Percentiles rank a stretch among this genome's conserved stretches.
Evolutionary conservation across 2,797 vertebrate species (phyloP).

Genomic region (Rhodeus uyekii): DNA sequence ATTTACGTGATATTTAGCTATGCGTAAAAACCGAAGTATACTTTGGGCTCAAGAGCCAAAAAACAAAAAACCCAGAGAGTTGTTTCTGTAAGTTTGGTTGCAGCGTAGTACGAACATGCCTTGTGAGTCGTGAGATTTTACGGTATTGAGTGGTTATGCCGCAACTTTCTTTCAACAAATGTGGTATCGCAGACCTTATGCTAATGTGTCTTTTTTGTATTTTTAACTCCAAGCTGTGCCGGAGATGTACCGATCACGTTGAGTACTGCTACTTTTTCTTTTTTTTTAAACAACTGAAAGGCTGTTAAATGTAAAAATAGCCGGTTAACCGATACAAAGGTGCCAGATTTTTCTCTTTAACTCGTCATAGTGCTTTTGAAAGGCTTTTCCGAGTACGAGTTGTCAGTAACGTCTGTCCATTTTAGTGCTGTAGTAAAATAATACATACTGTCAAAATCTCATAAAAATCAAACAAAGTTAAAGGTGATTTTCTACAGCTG

Average conservation of each 20-base stretch:
- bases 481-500: neutral
- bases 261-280: slow-evolving; percentile 51
- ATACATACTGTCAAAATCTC: neutral
- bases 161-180: slow-evolving; percentile 11
- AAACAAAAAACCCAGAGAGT: neutral
- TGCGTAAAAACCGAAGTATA: neutral
- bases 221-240: slow-evolving; percentile 29
- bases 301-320: slow-evolving; percentile 77
- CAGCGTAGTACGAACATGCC: neutral
- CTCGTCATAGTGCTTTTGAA: slow-evolving; percentile 66
- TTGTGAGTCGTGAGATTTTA: neutral
- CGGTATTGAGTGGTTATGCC: neutral
- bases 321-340: slow-evolving; percentile 82
- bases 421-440: slow-evolving; percentile 46
- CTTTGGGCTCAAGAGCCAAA: neutral
- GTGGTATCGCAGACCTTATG: neutral
- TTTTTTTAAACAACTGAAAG: slow-evolving; percentile 67
- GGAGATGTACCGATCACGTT: slow-evolving; percentile 63
- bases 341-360: slow-evolving; percentile 77
- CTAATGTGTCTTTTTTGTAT: slow-evolving; percentile 25
- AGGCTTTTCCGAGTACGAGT: slow-evolving; percentile 45
- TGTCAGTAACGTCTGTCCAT: slow-evolving; percentile 64
- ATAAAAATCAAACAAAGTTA: slow-evolving; percentile 10
- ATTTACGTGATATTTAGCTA: neutral
- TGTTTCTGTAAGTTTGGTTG: neutral